Base-by-base conservation (phyloP, 2,888 invertebrate genomes). In the Heliconius erato region DNA sequence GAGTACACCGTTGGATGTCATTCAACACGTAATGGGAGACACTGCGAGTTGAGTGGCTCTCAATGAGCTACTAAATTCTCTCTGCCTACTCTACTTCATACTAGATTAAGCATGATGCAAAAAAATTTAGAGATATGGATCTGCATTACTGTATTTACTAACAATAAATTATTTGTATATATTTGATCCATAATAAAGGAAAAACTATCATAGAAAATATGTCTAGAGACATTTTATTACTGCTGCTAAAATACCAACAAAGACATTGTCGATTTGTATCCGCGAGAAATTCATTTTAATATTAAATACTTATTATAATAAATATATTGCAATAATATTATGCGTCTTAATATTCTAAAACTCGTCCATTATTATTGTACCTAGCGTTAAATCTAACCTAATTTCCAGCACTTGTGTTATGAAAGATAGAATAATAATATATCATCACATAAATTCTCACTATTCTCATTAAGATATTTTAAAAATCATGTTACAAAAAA, bases 361-460 rank as follows among this genome's bases (percentile, higher is more conserved):
- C 26, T 35, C 16, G n/a, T 26, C 44, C n/a, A 76, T 63, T 63
- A 76, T 76, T 35, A 63, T 40, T 63, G 63, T 63, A 35, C 16
- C 76, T 40, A 76, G 35, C 59, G 35, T 76, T 32, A n/a, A n/a
- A 14, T 23, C 74, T 76, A 76, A n/a, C 9, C 63, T 35, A 76
- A 63, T 76, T 35, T n/a, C 35, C 74, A 76, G 54, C 59, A 76
- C n/a, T 76, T 63, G 63, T n/a, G n/a, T 71, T 76, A 63, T 26
- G 63, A 40, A 76, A 32, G 9, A 76, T 19, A 76, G 59, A 76
- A 63, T 49, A 40, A 63, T 49, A 40, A 40, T 76, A 76, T 74
- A 59, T 74, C 2, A 74, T 76, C 76, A 76, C 76, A 76, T 59
- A 76, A 76, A 40, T 35, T 76, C 59, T 76, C 76, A 76, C 76